Evolutionary conservation across 1,140 invertebrate species (phyloP), one percentile per base, ranked within the genome.

Genomic region (Ylistrum balloti): DNA sequence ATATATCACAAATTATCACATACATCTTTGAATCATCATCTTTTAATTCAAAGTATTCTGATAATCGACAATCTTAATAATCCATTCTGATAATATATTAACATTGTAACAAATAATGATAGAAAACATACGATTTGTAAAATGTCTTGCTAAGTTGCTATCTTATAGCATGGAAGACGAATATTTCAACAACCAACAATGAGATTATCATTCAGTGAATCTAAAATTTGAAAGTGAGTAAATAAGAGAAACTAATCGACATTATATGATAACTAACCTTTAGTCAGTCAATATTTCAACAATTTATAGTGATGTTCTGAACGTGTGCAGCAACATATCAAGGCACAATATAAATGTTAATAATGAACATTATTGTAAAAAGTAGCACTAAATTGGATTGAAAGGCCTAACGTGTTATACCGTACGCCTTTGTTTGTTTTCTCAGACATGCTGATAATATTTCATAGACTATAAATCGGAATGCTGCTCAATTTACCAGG

Each of bases 1-100:
- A 74, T 17, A 74, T 74, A 74, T 74, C 56, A 74, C 56, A 74
- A 74, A 28, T n/a, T 74, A 74, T 74, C 56, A 74, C 56, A 74
- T 74, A 17, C 56, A 74, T 74, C n/a, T 74, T 28, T 28, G 56
- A 74, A 74, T 74, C 45, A 48, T 20, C 22, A 48, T 9, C 3
- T 13, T 48, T 48, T 17, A 3, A 74, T 74, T 74, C 56, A 28
- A 74, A 28, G n/a, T 1, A 74, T 74, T 28, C 0, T 28, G 15
- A 74, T 9, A 74, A 74, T 74, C 22, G n/a, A n/a, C 56, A 74
- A 22, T 74, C n/a, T 56, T 74, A 1, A 28, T 74, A 5, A 15
- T 28, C 15, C 13, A 56, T 20, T 28, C n/a, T n/a, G 5, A 74
- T 28, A 7, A 48, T 74, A 74, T 74, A 28, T 74, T 28, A 28